Base-by-base conservation (phyloP, 2,113 vertebrate genomes). In the Heliornis fulica region DNA sequence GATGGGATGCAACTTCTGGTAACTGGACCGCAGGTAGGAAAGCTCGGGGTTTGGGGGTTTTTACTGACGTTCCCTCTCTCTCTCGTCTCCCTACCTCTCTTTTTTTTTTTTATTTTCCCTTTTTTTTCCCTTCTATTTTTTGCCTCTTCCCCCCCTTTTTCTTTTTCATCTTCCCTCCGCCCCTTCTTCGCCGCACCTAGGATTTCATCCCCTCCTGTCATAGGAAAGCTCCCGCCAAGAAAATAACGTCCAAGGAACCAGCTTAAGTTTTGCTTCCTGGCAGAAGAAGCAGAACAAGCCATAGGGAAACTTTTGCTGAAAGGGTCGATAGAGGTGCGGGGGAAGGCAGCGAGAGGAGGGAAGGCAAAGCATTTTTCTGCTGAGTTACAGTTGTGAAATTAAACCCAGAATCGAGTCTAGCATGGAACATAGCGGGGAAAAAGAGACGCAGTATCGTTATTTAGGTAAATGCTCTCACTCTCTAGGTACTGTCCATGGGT, bases 11-110 rank as follows among this genome's bases (percentile, higher is more conserved):
- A 89, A 92, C 91, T 92, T 91, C 92, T 89, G 59, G 43, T 75
- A 45, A 93, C 6, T 45, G 95, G 20, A 92, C 28, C 36, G 28
- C 97, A 98, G 98, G 98, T 98, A 98, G 92, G 97, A 89, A 78
- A 71, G 19, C 69, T 92, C 53, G 28, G 48, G 7, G 1, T n/a
- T 45, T 46, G 28, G 48, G 7, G 1, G 32, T 45, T 46, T 89
- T 95, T 93, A 65, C 40, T 64, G 56, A 43, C 43, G 10, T 61
- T 82, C 66, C 19, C 9, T 11, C 72, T 21, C 3, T 25, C 14
- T 50, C 25, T 50, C n/a, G n/a, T n/a, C 48, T 26, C 13, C 12
- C 63, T 16, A 2, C n/a, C 5, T 64, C 25, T 64, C 36, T 54
- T 83, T 63, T 36, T 26, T 64, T 71, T 70, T 50, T 54, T 32